phyloP scores from a whole-genome alignment of 2,888 invertebrate species.

The Cryptocephalus primarius region DNA sequence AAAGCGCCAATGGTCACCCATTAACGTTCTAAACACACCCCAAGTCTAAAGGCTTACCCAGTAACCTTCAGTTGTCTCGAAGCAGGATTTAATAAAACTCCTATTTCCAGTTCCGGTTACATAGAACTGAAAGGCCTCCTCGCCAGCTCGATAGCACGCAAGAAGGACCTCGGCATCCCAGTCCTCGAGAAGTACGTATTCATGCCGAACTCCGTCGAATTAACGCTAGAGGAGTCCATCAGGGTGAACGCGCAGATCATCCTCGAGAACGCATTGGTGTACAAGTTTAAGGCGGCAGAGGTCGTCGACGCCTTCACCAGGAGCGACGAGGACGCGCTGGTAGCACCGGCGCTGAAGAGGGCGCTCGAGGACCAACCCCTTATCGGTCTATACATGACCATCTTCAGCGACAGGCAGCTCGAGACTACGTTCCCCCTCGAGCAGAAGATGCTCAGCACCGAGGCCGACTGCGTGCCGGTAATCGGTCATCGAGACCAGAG shows the following conservation, averaged over 20 bases:
- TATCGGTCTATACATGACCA: conserved; percentile 53
- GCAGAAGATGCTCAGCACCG: conserved; percentile 45
- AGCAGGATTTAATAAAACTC: no score
- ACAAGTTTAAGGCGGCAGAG: conserved; percentile 41
- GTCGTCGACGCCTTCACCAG: conserved; percentile 19
- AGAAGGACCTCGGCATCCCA: conserved; percentile 58
- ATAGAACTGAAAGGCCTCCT: conserved; percentile 68
- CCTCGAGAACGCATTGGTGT: conserved; percentile 50
- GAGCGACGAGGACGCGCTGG: conserved; percentile 32
- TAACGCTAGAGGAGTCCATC: conserved; percentile 33
- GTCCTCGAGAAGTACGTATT: conserved; percentile 68
- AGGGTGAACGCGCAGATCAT: conserved; percentile 57
- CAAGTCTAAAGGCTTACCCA: no score
- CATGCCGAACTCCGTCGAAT: conserved; percentile 44
- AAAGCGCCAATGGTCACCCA: no score
- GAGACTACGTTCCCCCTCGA: conserved; percentile 45
- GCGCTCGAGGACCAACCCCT: conserved; percentile 57
- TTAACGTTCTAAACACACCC: no score
- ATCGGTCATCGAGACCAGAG: conserved; percentile 38
- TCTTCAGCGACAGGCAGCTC: conserved; percentile 31
- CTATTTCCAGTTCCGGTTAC: conserved; percentile 50
- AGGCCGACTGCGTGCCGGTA: conserved; percentile 22
- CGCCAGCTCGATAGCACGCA: conserved; percentile 62
- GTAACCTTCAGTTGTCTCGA: no score
- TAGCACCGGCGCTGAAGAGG: conserved; percentile 46